Conservation (phyloP, 1,140 invertebrate genomes). For the Drosophila nebulosa region DNA sequence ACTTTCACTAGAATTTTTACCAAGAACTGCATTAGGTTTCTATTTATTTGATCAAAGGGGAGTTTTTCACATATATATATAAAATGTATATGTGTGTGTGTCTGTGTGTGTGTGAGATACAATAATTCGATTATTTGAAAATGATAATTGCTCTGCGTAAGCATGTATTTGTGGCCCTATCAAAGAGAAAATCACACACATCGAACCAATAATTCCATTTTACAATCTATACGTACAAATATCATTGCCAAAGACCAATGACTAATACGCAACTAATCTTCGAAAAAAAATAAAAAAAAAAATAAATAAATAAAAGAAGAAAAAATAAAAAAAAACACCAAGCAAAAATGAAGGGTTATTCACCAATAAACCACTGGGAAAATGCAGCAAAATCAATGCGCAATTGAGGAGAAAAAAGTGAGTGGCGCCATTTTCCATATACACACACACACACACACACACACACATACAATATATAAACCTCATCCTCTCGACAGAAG, state of each 20-base stretch:
- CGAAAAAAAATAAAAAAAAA: background rate
- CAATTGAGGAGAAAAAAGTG: slow-evolving; percentile 24
- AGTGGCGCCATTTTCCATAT: slow-evolving; percentile 24
- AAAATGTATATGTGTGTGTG: too few relatives aligned
- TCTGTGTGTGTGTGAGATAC: too few relatives aligned
- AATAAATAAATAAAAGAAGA: background rate
- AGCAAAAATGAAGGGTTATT: background rate
- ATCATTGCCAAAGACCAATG: slow-evolving; percentile 18
- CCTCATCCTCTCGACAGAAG: background rate
- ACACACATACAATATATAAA: background rate
- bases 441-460: too few relatives aligned
- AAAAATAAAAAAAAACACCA: background rate
- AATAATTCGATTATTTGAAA: background rate
- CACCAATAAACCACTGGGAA: slow-evolving; percentile 18
- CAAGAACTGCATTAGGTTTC: too few relatives aligned
- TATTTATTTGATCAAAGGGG: background rate
- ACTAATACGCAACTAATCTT: slow-evolving; percentile 19
- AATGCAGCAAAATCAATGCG: slow-evolving; percentile 57
- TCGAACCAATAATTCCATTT: background rate
- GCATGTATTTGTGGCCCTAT: background rate
- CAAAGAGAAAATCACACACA: background rate
- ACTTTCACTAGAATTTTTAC: too few relatives aligned
- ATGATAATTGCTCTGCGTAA: background rate
- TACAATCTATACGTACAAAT: slow-evolving; percentile 24
- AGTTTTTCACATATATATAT: background rate